Evolutionary conservation across 2,888 invertebrate species (phyloP).

Genomic region (Latheticus oryzae): DNA sequence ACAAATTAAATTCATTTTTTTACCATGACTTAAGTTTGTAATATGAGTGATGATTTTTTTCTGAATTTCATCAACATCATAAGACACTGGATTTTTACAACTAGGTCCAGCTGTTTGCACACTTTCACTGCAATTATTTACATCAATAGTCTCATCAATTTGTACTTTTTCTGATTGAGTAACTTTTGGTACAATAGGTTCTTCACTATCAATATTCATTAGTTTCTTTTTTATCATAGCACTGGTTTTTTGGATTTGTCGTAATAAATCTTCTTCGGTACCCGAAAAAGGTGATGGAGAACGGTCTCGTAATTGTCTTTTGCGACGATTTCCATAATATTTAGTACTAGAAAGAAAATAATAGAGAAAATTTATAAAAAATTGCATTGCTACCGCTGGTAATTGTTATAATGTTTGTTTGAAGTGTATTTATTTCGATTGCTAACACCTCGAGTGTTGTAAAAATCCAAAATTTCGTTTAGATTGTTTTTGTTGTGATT

Average conservation of each 20-base stretch:
- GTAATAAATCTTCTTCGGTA: conserved; percentile 59
- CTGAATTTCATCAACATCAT: conserved; percentile 57
- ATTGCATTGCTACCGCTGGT: too few relatives aligned
- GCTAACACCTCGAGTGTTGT: too few relatives aligned
- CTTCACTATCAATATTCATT: too few relatives aligned
- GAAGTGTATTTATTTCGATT: too few relatives aligned
- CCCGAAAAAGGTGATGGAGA: conserved; percentile 57
- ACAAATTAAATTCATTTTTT: conserved; percentile 61
- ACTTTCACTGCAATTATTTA: conserved; percentile 23
- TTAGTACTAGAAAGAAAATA: too few relatives aligned
- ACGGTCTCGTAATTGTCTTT: too few relatives aligned
- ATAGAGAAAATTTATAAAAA: too few relatives aligned
- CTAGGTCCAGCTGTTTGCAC: conserved; percentile 26
- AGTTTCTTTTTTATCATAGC: conserved; percentile 59
- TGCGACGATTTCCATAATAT: too few relatives aligned
- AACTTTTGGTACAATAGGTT: conserved; percentile 24
- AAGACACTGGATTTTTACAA: conserved; percentile 32
- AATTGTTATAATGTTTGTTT: too few relatives aligned
- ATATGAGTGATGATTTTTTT: conserved; percentile 61
- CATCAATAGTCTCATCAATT: conserved; percentile 9
- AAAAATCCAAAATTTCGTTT: too few relatives aligned
- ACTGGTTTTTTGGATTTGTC: conserved; percentile 60
- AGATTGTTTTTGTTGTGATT: too few relatives aligned
- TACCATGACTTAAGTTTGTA: conserved; percentile 58
- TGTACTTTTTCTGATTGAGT: too few relatives aligned